These are phyloP conservation scores for Masnerella sp. DNA, from an alignment of 2,888 invertebrate species.

Conservation along the genomic window DNA sequence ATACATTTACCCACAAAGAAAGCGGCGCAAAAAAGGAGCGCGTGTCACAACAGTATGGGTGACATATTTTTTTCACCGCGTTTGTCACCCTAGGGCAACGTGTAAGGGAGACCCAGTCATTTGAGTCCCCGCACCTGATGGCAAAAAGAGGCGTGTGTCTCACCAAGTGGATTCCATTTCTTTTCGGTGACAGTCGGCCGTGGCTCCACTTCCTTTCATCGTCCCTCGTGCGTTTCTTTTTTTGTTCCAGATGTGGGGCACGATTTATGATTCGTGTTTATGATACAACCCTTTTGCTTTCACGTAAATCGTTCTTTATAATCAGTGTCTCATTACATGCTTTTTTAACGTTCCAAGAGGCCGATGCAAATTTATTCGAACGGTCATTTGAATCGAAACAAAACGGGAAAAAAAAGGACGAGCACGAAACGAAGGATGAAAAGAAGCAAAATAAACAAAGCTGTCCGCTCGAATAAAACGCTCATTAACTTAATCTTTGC, in stretches of 20 bases:
- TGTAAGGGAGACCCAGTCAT: conserved; percentile 53
- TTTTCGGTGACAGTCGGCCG: conserved; percentile 41
- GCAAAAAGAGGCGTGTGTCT: conserved; percentile 56
- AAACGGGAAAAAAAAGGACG: conserved; percentile 8
- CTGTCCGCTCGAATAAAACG: conserved; percentile 28
- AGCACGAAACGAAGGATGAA: neutral
- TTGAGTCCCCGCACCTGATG: conserved; percentile 57
- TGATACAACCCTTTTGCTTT: conserved; percentile 52
- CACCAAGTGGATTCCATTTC: conserved; percentile 53
- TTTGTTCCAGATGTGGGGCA: conserved; percentile 47
- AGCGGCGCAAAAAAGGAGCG: conserved; percentile 31
- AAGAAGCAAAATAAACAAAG: conserved; percentile 5
- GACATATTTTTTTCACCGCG: conserved; percentile 48
- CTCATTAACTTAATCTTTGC: conserved; percentile 43
- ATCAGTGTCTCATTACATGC: conserved; percentile 49
- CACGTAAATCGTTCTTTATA: conserved; percentile 43
- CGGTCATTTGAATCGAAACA: conserved; percentile 26
- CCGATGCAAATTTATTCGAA: conserved; percentile 27
- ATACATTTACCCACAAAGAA: conserved; percentile 23
- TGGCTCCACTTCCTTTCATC: conserved; percentile 50
- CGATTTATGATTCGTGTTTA: conserved; percentile 53
- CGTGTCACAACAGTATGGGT: conserved; percentile 54
- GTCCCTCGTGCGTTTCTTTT: conserved; percentile 44
- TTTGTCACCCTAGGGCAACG: conserved; percentile 51
- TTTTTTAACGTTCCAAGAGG: conserved; percentile 34